Percentiles rank a stretch among this genome's conserved stretches.
phyloP scores from a whole-genome alignment of 2,113 vertebrate genomes.

The Planiliza haematocheilus region DNA sequence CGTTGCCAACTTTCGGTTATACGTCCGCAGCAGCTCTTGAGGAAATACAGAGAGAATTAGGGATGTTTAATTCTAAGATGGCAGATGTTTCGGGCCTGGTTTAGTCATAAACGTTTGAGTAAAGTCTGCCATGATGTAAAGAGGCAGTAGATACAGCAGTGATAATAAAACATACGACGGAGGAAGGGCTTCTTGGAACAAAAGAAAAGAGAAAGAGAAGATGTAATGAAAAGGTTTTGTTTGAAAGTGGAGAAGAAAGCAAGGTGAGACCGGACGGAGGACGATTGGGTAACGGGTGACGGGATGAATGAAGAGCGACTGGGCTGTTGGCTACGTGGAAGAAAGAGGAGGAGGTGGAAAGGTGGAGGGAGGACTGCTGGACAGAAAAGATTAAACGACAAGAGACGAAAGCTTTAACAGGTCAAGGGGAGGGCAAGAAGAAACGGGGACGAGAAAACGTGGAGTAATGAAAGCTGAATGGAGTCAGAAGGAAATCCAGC shows the following conservation, averaged over 20 bases:
- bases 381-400: neutral
- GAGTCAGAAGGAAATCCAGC: neutral
- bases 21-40: neutral
- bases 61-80: neutral
- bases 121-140: neutral
- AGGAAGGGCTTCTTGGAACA: no score
- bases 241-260: conserved; percentile 26
- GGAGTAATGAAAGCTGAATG: conserved; percentile 16
- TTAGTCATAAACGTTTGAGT: neutral
- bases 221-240: neutral
- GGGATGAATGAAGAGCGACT: conserved; percentile 23
- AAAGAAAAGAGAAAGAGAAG: neutral
- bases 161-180: neutral
- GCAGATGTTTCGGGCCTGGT: conserved; percentile 21
- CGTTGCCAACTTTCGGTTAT: neutral
- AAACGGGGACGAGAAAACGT: neutral
- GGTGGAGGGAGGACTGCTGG: neutral
- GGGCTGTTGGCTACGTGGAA: neutral
- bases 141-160: neutral
- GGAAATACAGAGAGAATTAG: conserved; percentile 4
- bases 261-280: conserved; percentile 23
- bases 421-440: conserved; percentile 15
- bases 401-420: conserved; percentile 10
- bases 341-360: conserved; percentile 2
- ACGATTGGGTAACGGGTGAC: conserved; percentile 12